phyloP scores from a whole-genome alignment of 1,140 invertebrate species.

The Brevipalpus yothersi region DNA sequence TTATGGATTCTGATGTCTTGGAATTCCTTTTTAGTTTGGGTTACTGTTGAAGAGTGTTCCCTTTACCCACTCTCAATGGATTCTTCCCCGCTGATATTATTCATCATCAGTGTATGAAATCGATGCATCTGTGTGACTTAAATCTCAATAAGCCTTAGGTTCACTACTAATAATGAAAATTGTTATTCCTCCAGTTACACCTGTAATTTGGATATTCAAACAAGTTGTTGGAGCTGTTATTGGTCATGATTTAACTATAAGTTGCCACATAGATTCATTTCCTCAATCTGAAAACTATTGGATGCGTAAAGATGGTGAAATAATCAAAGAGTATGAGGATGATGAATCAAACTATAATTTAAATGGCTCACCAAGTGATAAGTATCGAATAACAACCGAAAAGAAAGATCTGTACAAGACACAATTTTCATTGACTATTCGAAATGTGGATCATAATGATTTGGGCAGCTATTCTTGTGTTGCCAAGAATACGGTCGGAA shows the following conservation, averaged over 20 bases:
- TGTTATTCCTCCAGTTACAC: constrained; percentile 36
- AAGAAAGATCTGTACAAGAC: not conserved
- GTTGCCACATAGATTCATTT: constrained; percentile 66
- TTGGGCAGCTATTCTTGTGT: constrained; percentile 62
- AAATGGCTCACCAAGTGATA: not conserved
- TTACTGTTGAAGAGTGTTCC: too few species aligned
- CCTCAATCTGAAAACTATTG: constrained; percentile 71
- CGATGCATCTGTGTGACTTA: too few species aligned
- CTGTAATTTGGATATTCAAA: constrained; percentile 62
- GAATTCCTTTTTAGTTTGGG: too few species aligned
- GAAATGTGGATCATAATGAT: constrained; percentile 47
- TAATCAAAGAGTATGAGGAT: not conserved
- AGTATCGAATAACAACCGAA: not conserved
- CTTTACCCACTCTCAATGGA: too few species aligned
- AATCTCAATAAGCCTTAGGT: not conserved
- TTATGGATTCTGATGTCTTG: too few species aligned
- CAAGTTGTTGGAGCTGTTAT: constrained; percentile 59
- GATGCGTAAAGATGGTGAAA: constrained; percentile 40
- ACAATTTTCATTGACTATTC: not conserved
- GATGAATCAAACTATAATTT: too few species aligned
- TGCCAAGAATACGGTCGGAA: constrained; percentile 50
- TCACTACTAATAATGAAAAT: not conserved
- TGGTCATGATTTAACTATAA: constrained; percentile 55
- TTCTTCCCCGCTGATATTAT: too few species aligned
- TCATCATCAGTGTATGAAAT: too few species aligned